phyloP scores from a whole-genome alignment of 2,797 vertebrate species.

The Cuniculus paca region DNA sequence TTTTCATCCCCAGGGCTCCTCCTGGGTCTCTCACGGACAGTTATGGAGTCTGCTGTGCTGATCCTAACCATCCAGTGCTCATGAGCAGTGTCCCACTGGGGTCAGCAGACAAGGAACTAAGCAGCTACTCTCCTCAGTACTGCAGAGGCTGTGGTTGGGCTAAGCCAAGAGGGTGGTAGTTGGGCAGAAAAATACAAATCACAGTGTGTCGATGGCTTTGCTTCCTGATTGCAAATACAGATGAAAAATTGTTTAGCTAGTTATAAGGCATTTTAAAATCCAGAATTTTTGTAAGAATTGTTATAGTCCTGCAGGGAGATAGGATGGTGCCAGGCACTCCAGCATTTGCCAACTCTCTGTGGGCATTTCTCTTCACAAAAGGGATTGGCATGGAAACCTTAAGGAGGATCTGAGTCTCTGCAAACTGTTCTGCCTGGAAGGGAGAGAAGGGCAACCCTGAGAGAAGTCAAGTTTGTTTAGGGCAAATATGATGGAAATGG shows the following conservation, averaged over 20 bases:
- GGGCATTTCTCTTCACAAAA: background rate
- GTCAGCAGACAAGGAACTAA: background rate
- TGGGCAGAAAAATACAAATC: conserved; percentile 42
- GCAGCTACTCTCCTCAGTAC: background rate
- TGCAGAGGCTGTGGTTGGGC: fast-evolving
- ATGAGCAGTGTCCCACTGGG: background rate
- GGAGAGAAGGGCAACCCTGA: background rate
- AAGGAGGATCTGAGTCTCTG: background rate
- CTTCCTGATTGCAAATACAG: background rate
- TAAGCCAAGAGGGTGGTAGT: background rate
- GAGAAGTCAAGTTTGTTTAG: background rate
- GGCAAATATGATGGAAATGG: background rate
- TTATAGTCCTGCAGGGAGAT: background rate
- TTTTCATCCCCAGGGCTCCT: background rate
- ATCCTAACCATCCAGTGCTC: background rate
- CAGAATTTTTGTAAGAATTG: conserved; percentile 28
- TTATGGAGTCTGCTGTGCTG: background rate
- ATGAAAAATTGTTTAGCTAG: background rate
- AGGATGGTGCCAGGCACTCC: background rate
- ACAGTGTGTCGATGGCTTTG: background rate
- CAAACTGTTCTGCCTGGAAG: background rate
- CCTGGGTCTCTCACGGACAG: background rate
- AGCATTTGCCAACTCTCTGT: background rate
- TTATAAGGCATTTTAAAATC: conserved; percentile 29
- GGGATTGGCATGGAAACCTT: background rate